These are phyloP conservation scores for Torymus tubicola DNA, from an alignment of 2,888 invertebrate genomes.

Conservation along the genomic window DNA sequence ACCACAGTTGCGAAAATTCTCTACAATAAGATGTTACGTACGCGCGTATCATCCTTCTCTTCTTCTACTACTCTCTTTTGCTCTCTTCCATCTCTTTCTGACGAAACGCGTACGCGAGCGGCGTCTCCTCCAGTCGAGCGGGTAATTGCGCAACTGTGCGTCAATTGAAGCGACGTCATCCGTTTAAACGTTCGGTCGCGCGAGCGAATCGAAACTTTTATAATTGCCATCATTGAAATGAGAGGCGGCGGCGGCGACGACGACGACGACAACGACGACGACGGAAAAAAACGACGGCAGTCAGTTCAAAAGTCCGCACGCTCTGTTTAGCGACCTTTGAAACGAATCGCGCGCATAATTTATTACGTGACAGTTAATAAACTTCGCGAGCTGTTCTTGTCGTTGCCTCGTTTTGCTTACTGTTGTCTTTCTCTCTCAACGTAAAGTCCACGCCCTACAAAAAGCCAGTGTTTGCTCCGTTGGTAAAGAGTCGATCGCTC, in stretches of 20 bases:
- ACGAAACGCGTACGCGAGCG: neutral
- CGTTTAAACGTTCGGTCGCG: slow-evolving; percentile 27
- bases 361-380: slow-evolving; percentile 15
- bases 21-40: slow-evolving; percentile 21
- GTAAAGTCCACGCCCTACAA: slow-evolving; percentile 17
- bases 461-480: slow-evolving; percentile 10
- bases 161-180: slow-evolving; percentile 41
- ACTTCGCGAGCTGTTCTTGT: neutral
- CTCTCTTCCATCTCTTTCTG: neutral
- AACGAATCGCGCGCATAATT: slow-evolving; percentile 16
- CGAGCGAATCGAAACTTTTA: slow-evolving; percentile 44
- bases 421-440: too few species aligned
- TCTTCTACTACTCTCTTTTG: too few species aligned
- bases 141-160: slow-evolving; percentile 35
- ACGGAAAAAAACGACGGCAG: neutral
- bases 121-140: neutral
- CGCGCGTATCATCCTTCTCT: too few species aligned
- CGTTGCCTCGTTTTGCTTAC: neutral
- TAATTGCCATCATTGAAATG: slow-evolving; percentile 35
- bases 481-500: neutral
- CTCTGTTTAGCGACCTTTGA: neutral
- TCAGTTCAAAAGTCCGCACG: neutral
- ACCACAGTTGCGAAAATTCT: neutral
- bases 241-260: neutral
- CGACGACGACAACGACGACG: neutral